Percentiles rank a stretch among this genome's conserved stretches.
These are phyloP conservation scores for Diplolepis rosae DNA, from an alignment of 2,888 invertebrate genomes.

Conservation along the genomic window DNA sequence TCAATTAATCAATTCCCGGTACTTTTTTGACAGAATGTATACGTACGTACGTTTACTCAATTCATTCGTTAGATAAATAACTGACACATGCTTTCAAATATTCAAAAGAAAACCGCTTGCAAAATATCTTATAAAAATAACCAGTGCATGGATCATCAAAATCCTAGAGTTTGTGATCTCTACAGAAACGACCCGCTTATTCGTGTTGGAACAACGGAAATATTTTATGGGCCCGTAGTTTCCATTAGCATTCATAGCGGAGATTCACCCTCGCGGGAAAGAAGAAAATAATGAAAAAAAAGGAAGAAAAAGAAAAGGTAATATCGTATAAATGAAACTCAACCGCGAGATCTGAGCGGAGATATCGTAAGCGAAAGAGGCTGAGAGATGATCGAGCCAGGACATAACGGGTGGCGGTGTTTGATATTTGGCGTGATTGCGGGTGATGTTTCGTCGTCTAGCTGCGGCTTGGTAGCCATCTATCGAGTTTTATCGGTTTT, in stretches of 20 bases:
- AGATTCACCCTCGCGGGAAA: not conserved
- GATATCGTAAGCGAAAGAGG: not conserved
- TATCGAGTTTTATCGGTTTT: constrained; percentile 59
- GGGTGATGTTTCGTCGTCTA: constrained; percentile 41
- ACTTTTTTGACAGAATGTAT: too few relatives aligned
- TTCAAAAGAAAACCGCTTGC: not conserved
- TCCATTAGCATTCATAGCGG: constrained; percentile 44
- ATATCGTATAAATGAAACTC: constrained; percentile 47
- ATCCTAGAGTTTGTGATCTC: not conserved
- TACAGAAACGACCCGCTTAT: not conserved
- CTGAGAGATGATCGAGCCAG: not conserved
- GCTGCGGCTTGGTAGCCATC: constrained; percentile 49
- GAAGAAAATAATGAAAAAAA: not conserved
- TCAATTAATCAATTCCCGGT: too few relatives aligned
- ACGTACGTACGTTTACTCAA: too few relatives aligned
- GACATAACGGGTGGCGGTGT: constrained; percentile 31
- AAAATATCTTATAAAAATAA: not conserved
- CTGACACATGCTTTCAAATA: not conserved
- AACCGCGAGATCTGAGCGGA: not conserved
- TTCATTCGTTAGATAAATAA: too few relatives aligned
- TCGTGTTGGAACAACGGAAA: not conserved
- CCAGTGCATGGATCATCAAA: not conserved
- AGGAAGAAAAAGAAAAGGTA: constrained; percentile 45
- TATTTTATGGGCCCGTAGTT: not conserved
- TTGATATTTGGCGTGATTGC: constrained; percentile 48